phyloP scores from a whole-genome alignment of 2,113 vertebrate genomes.

The Chlorodrepanis virens region DNA sequence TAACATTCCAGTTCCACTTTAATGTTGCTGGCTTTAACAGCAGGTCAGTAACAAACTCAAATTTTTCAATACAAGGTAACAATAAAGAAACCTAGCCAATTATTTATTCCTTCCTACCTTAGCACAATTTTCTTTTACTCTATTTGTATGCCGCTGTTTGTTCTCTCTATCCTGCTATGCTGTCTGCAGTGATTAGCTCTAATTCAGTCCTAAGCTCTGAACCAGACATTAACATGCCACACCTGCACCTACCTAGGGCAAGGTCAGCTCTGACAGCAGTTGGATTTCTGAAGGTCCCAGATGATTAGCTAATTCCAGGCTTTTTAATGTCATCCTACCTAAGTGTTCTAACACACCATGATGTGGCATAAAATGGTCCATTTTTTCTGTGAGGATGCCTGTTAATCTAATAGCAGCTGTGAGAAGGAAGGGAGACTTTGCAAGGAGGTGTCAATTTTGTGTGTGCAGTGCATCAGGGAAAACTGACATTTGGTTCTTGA shows the following conservation, averaged over 20 bases:
- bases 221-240: neutral
- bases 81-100: neutral
- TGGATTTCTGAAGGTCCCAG: conserved; percentile 52
- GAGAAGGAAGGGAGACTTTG: neutral
- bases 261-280: conserved; percentile 14
- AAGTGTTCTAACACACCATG: neutral
- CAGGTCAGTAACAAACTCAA: neutral
- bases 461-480: neutral
- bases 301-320: conserved; percentile 27
- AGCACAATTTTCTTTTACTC: neutral
- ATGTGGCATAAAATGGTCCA: neutral
- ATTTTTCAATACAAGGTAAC: neutral
- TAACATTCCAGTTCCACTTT: neutral
- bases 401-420: neutral
- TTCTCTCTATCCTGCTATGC: neutral
- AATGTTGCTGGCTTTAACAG: neutral
- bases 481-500: neutral
- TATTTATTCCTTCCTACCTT: neutral
- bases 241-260: neutral
- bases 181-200: neutral
- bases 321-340: conserved; percentile 10
- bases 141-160: neutral
- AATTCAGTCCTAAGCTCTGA: neutral
- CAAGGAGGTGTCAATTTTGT: neutral
- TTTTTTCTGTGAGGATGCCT: neutral